Conservation (phyloP, 2,888 invertebrate species). For the Pyrocoelia pectoralis region DNA sequence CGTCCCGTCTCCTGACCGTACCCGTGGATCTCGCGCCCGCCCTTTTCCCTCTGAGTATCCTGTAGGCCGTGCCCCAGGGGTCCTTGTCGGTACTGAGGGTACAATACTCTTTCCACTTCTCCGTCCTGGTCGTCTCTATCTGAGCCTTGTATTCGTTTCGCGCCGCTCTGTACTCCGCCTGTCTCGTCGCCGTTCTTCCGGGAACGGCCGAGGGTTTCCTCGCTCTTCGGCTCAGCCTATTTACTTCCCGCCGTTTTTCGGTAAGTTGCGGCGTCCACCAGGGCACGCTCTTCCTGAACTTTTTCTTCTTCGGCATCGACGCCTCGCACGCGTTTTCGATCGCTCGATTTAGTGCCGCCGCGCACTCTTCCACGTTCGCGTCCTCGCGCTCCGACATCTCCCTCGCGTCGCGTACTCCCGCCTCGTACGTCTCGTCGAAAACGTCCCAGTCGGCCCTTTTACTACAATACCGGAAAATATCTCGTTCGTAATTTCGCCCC, state of each 20-base stretch:
- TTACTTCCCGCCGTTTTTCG: background rate
- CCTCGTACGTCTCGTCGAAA: no score
- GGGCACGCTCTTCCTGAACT: slow-evolving; percentile 18
- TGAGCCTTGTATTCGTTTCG: background rate
- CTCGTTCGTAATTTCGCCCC: background rate
- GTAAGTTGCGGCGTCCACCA: slow-evolving; percentile 34
- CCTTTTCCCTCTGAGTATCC: slow-evolving; percentile 2
- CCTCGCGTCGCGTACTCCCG: no score
- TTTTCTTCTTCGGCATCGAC: slow-evolving; percentile 20
- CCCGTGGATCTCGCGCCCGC: background rate
- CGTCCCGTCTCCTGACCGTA: background rate
- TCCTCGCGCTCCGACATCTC: background rate
- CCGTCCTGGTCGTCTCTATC: slow-evolving; percentile 1
- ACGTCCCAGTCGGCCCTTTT: no score
- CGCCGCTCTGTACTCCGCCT: background rate
- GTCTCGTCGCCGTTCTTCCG: background rate
- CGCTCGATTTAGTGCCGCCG: slow-evolving; percentile 7
- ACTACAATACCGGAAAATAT: no score
- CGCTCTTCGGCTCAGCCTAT: slow-evolving; percentile 5
- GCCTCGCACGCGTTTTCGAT: slow-evolving; percentile 10
- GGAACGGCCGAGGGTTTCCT: background rate
- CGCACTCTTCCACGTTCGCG: background rate
- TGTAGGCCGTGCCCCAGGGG: slow-evolving; percentile 31
- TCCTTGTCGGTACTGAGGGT: slow-evolving; percentile 13
- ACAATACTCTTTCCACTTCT: slow-evolving; percentile 29